phyloP scores from a whole-genome alignment of 2,888 invertebrate species.

The Habroteleia sp. region DNA sequence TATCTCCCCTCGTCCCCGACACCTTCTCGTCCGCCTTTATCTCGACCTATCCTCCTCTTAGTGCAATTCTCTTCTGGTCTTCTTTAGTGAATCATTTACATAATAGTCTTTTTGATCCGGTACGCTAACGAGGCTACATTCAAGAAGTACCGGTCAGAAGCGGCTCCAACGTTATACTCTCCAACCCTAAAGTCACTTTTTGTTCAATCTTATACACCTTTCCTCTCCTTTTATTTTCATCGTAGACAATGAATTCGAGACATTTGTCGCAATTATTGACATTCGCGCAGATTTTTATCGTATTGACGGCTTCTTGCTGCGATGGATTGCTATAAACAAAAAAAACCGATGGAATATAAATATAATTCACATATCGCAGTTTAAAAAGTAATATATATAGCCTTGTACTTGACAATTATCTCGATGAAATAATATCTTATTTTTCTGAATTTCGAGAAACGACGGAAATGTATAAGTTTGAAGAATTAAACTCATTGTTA shows the following conservation, averaged over 20 bases:
- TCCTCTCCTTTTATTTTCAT: constrained; percentile 15
- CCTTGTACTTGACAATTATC: too few species aligned
- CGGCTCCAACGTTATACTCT: constrained; percentile 30
- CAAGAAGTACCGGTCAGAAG: constrained; percentile 58
- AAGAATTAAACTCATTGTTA: too few species aligned
- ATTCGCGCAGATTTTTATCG: constrained; percentile 15
- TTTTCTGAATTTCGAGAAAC: too few species aligned
- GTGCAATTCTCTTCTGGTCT: constrained; percentile 70
- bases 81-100: constrained; percentile 72
- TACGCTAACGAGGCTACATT: constrained; percentile 71
- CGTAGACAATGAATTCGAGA: constrained; percentile 22
- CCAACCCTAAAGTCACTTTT: constrained; percentile 10
- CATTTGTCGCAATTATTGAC: constrained; percentile 33
- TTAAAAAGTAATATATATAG: too few species aligned
- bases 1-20: constrained; percentile 58
- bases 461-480: too few species aligned
- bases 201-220: constrained; percentile 26
- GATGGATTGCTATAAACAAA: neutral
- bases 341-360: neutral
- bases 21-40: constrained; percentile 53
- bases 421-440: too few species aligned
- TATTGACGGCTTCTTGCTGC: neutral
- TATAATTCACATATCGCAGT: too few species aligned
- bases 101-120: constrained; percentile 72
- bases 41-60: constrained; percentile 46